Base-by-base conservation (phyloP, 2,797 vertebrate species). In the Phrynocephalus guinanensis region DNA sequence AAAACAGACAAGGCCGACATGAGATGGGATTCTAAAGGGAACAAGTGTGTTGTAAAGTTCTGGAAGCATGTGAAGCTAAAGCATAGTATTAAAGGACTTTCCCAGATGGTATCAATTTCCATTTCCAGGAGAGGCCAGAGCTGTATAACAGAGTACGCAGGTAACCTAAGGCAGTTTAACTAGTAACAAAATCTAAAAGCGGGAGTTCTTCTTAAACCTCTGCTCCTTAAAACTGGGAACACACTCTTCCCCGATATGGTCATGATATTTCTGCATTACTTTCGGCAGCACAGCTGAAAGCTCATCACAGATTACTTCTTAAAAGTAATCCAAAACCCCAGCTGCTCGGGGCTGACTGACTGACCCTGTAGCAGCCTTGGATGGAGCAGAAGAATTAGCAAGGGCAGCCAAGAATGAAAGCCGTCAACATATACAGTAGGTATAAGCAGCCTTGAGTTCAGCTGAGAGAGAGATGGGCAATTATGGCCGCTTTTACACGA, bases 271-370 rank as follows among this genome's bases (percentile, higher is more conserved):
- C 73, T 70, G 63, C 24, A 80, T 52, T 50, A 80, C 30, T 63
- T 56, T 63, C 9, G 15, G 15, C 76, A 48, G 79, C 50, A 50
- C 81, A 88, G n/a, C 56, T 84, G 77, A 75, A 84, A 88, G 56
- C 56, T 73, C 44, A 56, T 33, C 38, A 67, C 56, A 88, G 70
- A 79, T 79, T 84, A 33, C 77, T 80, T 84, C 22, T 56, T 50
- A 66, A 84, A 18, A 84, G 56, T 75, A 84, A 80, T 84, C 33
- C 68, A 73, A 84, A 80, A 28, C 60, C 52, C 70, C 76, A 80
- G 52, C 38, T 84, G 72, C 68, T 72, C 5, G 6, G 33, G 15
- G 72, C n/a, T 82, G 85, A 79, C 33, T 72, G 67, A 80, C 7
- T 79, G 77, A 84, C 68, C 68, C 85, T 72, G 60, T 56, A 56